Evolutionary conservation across 2,797 vertebrate genomes (phyloP), one percentile per base, ranked within the genome.

Genomic region (Microctenopoma lineatum): DNA sequence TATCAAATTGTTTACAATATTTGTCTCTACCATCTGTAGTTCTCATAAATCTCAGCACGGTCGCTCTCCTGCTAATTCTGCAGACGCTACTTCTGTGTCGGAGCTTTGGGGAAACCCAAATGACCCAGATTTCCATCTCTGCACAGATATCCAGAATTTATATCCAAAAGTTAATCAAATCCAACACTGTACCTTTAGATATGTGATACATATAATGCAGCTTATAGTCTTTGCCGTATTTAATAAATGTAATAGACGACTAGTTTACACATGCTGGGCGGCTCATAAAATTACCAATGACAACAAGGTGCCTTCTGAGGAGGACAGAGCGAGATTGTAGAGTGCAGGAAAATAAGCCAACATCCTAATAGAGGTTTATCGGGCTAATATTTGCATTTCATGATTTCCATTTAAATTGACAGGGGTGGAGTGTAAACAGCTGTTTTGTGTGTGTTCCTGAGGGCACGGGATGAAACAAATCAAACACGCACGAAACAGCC

Each of bases 331-430:
- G 15, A 54, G 45, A 80, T 76, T 70, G 58, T 18, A 3, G 39
- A 61, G 27, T 14, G 32, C 66, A 29, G 68, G 16, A 50, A 70
- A 70, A 72, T 59, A 65, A 81, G 66, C 71, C 81, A 73, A 62
- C 80, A 62, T 59, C 82, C 72, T 90, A 88, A 87, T 79, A 46
- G 78, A 81, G 51, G 74, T 80, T 88, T 83, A 87, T 87, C 84
- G 68, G 75, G 80, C 79, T 83, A 90, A 91, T 91, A 91, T 91
- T 92, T 91, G 85, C 79, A 89, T 84, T 70, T 54, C 71, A 66
- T 73, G 62, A 92, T 91, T 91, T 86, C 87, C 73, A 88, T 89
- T 90, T 87, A 85, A 85, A 90, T 85, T 63, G 85, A 78, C 76
- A 73, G 65, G 52, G 55, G 34, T 66, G 51, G 59, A 81, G 87